Conservation (phyloP, 2,888 invertebrate genomes). For the Mimumesa dahlbomi region DNA sequence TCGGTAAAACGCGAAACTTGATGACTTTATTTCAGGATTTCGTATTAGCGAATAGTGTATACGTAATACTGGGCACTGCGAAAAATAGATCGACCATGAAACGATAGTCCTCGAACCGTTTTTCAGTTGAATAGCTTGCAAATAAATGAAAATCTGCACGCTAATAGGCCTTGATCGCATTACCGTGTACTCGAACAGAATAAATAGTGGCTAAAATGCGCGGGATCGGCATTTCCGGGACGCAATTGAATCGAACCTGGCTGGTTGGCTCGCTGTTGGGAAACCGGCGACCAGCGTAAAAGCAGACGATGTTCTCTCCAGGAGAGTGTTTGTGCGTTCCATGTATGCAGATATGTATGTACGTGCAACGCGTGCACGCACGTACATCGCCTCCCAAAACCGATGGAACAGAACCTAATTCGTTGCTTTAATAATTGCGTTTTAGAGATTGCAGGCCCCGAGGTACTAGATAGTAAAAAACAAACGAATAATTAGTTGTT, state of each 20-base stretch:
- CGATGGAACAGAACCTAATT: no score
- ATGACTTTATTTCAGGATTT: no score
- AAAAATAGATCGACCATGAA: conserved; percentile 26
- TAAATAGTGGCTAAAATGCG: conserved; percentile 61
- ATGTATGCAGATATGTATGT: conserved; percentile 21
- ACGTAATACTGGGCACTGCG: not conserved
- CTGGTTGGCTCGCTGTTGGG: no score
- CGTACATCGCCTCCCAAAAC: no score
- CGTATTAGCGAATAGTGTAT: not conserved
- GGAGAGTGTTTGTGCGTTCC: conserved; percentile 45
- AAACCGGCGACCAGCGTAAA: conserved; percentile 41
- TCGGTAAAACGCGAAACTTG: no score
- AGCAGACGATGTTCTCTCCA: conserved; percentile 42
- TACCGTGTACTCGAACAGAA: conserved; percentile 58
- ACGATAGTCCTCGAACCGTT: conserved; percentile 40
- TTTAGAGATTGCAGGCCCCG: no score
- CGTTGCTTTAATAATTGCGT: no score
- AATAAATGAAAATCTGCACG: conserved; percentile 59
- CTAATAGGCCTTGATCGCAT: conserved; percentile 60
- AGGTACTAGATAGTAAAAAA: no score
- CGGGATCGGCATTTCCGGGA: conserved; percentile 5
- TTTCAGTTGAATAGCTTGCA: conserved; percentile 46
- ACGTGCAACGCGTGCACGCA: no score
- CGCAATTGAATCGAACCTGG: conserved; percentile 50
- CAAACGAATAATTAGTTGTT: no score